Evolutionary conservation across 1,140 invertebrate genomes (phyloP), one percentile per base, ranked within the genome.

Genomic region (Bombus affinis): DNA sequence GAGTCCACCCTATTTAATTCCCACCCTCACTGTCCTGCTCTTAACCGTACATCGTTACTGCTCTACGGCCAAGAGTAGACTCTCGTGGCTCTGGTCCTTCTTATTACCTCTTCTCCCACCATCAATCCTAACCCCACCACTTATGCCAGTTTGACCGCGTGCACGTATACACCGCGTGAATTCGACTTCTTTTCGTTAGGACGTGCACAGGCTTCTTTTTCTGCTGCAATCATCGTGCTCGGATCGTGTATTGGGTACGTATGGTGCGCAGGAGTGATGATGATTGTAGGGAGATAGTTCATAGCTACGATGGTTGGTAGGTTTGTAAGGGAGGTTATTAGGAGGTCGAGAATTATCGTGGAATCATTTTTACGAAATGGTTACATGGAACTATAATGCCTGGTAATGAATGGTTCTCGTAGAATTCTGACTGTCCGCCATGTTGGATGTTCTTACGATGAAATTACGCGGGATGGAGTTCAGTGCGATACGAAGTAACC

Each of bases 1-100:
- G 91, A 91, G 83, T 89, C 87, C 88, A 88, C 86, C 91, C 91
- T 91, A 92, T 92, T 92, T 92, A 92, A 92, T 92, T 92, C 85
- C 91, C 90, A 86, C 85, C 86, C 89, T 89, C 47, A 47, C 53
- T 53, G 74, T 80, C 77, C 74, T 77, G 73, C 79, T 81, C 72
- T 73, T 47, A 79, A 77, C 72, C 44, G 74, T 84, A 71, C 62
- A 70, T 57, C 37, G 70, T 82, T 68, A 80, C 66, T 68, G 39
- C 72, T 59, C 65, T 12, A 32, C 3, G 62, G 13, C 62, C 85
- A 75, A 82, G 47, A 87, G 78, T 78, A 59, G 72, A 66, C 75
- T 84, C 77, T 70, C 70, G 76, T 62, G 12, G 10, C 59, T 62
- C 10, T 62, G 71, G 78, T 88, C n/a, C 85, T 86, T 65, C 87